Conservation (phyloP, 2,888 invertebrate species). For the Melikaiella ostensackeni region DNA sequence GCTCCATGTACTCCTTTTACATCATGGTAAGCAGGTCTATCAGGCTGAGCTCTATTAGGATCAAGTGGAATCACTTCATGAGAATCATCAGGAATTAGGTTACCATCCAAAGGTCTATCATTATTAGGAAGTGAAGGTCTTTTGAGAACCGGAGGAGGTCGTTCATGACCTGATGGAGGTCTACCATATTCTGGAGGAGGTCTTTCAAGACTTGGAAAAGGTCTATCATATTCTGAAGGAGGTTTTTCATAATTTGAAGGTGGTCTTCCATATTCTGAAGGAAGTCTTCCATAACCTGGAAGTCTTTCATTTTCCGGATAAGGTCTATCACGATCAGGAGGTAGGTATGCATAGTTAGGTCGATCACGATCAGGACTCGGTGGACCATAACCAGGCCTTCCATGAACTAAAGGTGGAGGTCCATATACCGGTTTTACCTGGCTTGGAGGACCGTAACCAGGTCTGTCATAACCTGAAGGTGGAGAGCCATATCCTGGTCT, state of each 20-base stretch:
- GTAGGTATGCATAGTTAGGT: conserved; percentile 31
- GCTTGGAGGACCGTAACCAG: neutral
- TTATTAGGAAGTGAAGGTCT: neutral
- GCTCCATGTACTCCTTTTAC: neutral
- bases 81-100: conserved; percentile 39
- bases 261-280: conserved; percentile 4
- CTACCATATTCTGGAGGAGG: conserved; percentile 1
- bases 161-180: neutral
- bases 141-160: neutral
- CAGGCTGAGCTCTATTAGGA: conserved; percentile 53
- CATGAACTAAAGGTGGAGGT: neutral
- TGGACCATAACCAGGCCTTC: neutral
- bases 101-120: conserved; percentile 8
- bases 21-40: conserved; percentile 41
- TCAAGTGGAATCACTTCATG: conserved; percentile 50
- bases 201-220: neutral
- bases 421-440: neutral
- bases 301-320: conserved; percentile 2
- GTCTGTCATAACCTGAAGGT: neutral
- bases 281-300: neutral
- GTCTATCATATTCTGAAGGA: conserved; percentile 14
- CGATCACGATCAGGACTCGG: conserved; percentile 40
- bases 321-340: conserved; percentile 17
- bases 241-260: neutral
- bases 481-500: conserved; percentile 11